A percentile compares a stretch with the other conserved stretches of the same genome.
Conservation (phyloP, 64 coral and sea anemone genomes). For the Orbicella faveolata region DNA sequence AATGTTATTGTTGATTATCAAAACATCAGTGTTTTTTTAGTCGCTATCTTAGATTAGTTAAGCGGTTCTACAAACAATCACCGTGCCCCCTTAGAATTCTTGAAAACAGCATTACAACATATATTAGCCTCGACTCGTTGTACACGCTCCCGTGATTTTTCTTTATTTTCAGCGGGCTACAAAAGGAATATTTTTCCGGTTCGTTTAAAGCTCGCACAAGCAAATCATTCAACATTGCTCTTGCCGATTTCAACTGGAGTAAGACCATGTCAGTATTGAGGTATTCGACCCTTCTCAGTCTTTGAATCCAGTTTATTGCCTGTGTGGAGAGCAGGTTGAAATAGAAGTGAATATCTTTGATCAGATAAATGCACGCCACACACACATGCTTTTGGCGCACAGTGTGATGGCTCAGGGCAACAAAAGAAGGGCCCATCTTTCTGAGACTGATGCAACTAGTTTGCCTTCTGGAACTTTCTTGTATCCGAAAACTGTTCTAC, state of each 20-base stretch:
- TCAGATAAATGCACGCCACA: background rate
- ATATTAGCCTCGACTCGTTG: background rate
- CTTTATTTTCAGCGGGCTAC: background rate
- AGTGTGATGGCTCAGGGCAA: background rate
- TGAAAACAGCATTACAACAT: background rate
- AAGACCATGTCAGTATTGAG: background rate
- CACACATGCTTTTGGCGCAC: background rate
- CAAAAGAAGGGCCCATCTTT: background rate
- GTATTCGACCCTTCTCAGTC: background rate
- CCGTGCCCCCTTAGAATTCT: background rate
- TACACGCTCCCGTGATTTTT: background rate
- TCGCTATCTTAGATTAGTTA: background rate
- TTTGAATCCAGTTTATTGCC: background rate
- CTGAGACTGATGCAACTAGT: background rate
- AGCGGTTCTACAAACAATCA: slow-evolving; percentile 40
- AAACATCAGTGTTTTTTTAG: slow-evolving; percentile 6
- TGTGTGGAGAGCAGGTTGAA: background rate
- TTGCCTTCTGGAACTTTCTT: background rate
- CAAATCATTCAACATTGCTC: background rate
- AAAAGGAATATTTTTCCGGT: background rate
- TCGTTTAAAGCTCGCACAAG: slow-evolving; percentile 7
- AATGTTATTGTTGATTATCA: slow-evolving; percentile 15
- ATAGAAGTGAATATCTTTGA: background rate
- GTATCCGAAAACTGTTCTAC: slow-evolving; percentile 22
- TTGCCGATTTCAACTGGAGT: background rate